Conservation (phyloP, 2,797 vertebrate species). For the Nannoperca obscura region DNA sequence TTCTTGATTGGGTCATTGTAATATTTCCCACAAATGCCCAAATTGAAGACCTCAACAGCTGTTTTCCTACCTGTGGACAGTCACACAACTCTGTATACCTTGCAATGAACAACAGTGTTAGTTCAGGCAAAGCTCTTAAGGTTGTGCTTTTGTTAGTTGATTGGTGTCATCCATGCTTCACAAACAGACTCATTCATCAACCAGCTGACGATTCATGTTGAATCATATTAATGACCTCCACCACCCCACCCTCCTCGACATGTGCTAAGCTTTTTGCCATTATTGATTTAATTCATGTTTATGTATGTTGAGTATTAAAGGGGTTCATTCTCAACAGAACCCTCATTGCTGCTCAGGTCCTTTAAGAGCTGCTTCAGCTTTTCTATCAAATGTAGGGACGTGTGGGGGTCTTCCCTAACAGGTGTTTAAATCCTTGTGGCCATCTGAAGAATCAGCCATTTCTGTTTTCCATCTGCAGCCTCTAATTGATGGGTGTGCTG, state of each 20-base stretch:
- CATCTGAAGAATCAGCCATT: neutral
- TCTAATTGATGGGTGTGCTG: constrained; percentile 21
- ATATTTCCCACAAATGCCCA: neutral
- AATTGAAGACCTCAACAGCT: constrained; percentile 1
- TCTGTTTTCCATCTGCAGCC: constrained; percentile 12
- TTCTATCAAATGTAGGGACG: neutral
- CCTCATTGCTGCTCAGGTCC: neutral
- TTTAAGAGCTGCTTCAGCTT: neutral
- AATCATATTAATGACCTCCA: neutral
- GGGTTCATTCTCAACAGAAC: neutral
- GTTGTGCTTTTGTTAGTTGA: neutral
- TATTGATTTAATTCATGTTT: neutral
- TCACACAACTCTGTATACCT: neutral
- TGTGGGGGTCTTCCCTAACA: neutral
- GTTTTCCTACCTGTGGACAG: rapidly evolving
- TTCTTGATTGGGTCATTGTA: neutral
- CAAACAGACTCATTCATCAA: constrained; percentile 3
- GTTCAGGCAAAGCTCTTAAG: neutral
- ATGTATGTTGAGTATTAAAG: constrained; percentile 1
- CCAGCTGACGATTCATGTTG: neutral
- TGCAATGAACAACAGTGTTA: neutral
- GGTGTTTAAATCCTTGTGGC: constrained; percentile 12
- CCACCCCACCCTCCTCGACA: no score
- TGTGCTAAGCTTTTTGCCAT: neutral
- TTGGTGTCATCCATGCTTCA: neutral